Base-by-base conservation (phyloP, 2,797 vertebrate species). In the Tamandua tetradactyla region DNA sequence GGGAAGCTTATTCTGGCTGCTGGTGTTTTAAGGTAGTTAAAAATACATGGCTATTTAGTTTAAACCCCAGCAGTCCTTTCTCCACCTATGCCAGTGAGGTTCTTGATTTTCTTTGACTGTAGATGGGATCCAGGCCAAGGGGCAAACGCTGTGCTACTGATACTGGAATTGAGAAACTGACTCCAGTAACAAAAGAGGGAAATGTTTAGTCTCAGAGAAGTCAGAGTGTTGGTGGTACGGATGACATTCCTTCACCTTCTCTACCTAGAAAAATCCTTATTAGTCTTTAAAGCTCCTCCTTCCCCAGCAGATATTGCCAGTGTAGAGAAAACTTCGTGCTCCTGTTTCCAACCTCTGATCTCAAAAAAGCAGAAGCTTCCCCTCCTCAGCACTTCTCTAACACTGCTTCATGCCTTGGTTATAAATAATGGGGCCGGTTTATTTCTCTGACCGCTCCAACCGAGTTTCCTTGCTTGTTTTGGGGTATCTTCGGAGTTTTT, bases 1-100 rank as follows among this genome's bases (percentile, higher is more conserved):
- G 61, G 44, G n/a, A 64, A 59, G 59, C 13, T 17, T 59, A 20
- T 68, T 25, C 55, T 10, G 35, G 32, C 30, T 40, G 42, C 5
- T 44, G 49, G 61, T 30, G 64, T 85, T 75, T 86, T 37, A 49
- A 78, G 40, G 25, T n/a, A 22, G 25, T 86, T 84, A 69, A 83
- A 87, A 66, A 75, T 30, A 32, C 3, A 1, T 42, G 9, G n/a
- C 59, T 18, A 35, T 25, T 18, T 49, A 25, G 22, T 78, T 89
- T 68, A 47, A 79, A 40, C 18, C 15, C 15, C 32, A 55, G 47
- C 5, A 4, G n/a, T 37, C 7, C 25, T 75, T 47, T 40, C 35
- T 85, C 25, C 37, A 25, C 30, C 7, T 0, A 12, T 47, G 15
- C 11, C 20, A 20, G 44, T 59, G 47, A 6, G 1, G 37, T 17